These are phyloP conservation scores for Protophormia terraenovae DNA, from an alignment of 2,888 invertebrate species.

Conservation along the genomic window DNA sequence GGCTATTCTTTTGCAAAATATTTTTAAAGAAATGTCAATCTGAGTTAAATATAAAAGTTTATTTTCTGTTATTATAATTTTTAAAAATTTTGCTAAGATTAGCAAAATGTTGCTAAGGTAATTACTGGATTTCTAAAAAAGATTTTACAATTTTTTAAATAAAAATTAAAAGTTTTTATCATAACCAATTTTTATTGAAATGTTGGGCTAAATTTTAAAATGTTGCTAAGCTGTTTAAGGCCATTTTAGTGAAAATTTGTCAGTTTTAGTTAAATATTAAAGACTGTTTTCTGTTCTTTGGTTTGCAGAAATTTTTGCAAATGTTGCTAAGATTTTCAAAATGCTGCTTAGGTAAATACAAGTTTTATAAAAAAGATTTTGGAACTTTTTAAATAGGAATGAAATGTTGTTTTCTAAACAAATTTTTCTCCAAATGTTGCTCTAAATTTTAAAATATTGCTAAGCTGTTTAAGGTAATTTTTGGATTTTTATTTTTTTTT, in stretches of 20 bases:
- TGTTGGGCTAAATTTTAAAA: neutral
- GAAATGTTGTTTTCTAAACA: too few species aligned
- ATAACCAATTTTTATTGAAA: neutral
- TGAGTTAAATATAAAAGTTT: too few species aligned
- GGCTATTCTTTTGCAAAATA: too few species aligned
- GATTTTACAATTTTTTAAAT: neutral
- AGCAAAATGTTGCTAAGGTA: neutral
- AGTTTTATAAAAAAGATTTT: too few species aligned
- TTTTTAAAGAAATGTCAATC: too few species aligned
- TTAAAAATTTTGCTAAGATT: neutral
- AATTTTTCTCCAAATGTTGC: neutral
- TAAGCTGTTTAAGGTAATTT: too few species aligned
- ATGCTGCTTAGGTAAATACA: neutral
- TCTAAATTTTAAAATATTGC: neutral
- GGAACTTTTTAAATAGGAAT: too few species aligned
- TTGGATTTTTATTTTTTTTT: too few species aligned
- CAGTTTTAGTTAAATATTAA: too few species aligned
- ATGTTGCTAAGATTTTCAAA: neutral
- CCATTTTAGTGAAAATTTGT: neutral
- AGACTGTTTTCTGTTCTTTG: too few species aligned
- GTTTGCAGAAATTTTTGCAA: neutral
- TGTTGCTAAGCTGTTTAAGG: neutral
- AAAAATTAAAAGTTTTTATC: neutral
- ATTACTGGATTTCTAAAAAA: neutral
- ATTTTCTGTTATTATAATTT: neutral